Percentiles rank a stretch among this genome's conserved stretches.
phyloP scores from a whole-genome alignment of 92 coral and sea anemone genomes.

The Phenganax stokvisi region DNA sequence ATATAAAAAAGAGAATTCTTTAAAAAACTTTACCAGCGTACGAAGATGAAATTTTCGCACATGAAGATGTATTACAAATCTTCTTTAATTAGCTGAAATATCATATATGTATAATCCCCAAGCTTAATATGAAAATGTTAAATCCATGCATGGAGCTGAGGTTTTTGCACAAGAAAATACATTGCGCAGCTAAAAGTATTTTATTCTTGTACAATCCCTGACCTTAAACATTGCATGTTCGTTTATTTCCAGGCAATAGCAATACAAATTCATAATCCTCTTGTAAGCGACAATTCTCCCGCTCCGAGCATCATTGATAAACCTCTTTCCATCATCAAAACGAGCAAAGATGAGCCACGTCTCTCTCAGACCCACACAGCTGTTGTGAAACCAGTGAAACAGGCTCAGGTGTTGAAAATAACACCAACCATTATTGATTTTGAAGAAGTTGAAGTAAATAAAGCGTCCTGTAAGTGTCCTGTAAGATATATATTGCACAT shows the following conservation, averaged over 20 bases:
- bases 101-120: too few relatives aligned
- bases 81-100: too few relatives aligned
- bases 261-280: conserved; percentile 84
- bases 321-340: conserved; percentile 49
- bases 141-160: too few relatives aligned
- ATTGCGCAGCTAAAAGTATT: background rate
- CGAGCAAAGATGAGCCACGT: conserved; percentile 2
- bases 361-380: conserved; percentile 6
- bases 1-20: too few relatives aligned
- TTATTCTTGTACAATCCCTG: background rate
- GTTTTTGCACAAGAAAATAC: background rate
- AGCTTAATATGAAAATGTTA: too few relatives aligned
- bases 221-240: background rate
- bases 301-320: conserved; percentile 56
- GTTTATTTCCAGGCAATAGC: conserved; percentile 53
- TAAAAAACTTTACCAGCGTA: too few relatives aligned
- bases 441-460: conserved; percentile 59
- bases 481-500: conserved; percentile 5
- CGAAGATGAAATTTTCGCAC: too few relatives aligned
- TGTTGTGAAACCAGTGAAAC: conserved; percentile 9
- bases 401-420: conserved; percentile 53
- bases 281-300: conserved; percentile 77
- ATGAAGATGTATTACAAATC: too few relatives aligned
- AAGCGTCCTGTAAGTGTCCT: conserved; percentile 58
- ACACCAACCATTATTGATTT: conserved; percentile 60